Conservation (phyloP, 2,113 vertebrate genomes). For the Cavia aperea region DNA sequence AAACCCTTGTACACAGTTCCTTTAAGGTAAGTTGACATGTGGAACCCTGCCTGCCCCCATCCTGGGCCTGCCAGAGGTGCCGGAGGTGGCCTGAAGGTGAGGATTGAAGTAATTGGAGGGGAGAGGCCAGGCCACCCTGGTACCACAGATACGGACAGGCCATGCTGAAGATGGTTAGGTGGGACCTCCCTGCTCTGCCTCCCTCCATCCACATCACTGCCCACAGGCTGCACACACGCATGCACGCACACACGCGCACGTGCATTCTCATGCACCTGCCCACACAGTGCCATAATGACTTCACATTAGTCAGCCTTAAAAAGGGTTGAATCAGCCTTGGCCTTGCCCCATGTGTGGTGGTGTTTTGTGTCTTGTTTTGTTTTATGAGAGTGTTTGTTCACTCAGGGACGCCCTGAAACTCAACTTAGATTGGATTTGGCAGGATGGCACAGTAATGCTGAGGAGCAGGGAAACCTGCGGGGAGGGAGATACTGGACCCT, state of each 20-base stretch:
- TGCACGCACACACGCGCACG: no score
- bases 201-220: neutral
- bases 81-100: neutral
- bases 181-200: neutral
- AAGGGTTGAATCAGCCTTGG: neutral
- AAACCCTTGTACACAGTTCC: conserved; percentile 93
- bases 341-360: neutral
- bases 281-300: neutral
- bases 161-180: neutral
- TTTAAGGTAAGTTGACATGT: conserved; percentile 83
- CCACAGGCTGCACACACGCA: neutral
- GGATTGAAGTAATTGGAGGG: neutral
- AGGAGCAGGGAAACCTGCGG: neutral
- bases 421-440: neutral
- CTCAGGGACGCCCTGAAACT: neutral
- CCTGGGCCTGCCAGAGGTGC: neutral
- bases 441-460: no score
- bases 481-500: neutral
- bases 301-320: neutral
- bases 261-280: neutral
- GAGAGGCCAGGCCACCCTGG: neutral
- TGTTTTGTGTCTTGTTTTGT: neutral
- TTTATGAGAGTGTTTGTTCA: neutral
- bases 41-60: neutral
- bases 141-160: neutral